These are phyloP conservation scores for Saccopteryx leptura DNA, from an alignment of 2,113 vertebrate species.

Conservation along the genomic window DNA sequence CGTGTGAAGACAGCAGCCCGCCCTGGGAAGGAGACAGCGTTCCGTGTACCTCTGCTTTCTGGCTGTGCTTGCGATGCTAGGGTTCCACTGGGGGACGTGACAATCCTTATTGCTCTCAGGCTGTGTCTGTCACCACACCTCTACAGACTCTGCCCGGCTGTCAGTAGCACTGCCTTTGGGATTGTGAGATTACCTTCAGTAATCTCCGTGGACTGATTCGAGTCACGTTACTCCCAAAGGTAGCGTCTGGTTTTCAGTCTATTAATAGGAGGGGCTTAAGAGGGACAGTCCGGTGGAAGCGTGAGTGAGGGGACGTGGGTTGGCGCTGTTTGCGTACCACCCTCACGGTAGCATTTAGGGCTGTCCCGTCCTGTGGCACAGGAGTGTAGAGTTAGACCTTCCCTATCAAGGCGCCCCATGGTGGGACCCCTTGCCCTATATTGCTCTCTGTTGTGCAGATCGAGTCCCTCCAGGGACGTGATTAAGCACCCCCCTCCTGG, in stretches of 20 bases:
- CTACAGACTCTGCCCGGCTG: accelerated
- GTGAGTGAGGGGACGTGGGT: neutral
- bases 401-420: neutral
- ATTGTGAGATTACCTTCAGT: neutral
- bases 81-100: accelerated
- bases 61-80: neutral
- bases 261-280: neutral
- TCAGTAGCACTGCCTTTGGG: neutral
- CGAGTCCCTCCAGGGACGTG: neutral
- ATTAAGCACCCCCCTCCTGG: neutral
- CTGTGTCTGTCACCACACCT: too few species aligned
- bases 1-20: neutral
- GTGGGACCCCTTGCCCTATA: neutral
- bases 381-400: neutral
- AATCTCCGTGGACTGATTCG: neutral
- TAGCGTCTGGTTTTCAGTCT: neutral
- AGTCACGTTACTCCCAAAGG: neutral
- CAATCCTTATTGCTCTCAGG: neutral
- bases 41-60: neutral
- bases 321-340: neutral
- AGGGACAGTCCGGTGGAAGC: neutral
- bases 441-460: neutral
- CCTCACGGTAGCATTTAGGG: neutral
- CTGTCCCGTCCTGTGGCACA: neutral
- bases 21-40: neutral